Percentiles rank a stretch among this genome's conserved stretches.
These are phyloP conservation scores for Pasiphila rectangulata DNA, from an alignment of 2,888 invertebrate species.

Conservation along the genomic window DNA sequence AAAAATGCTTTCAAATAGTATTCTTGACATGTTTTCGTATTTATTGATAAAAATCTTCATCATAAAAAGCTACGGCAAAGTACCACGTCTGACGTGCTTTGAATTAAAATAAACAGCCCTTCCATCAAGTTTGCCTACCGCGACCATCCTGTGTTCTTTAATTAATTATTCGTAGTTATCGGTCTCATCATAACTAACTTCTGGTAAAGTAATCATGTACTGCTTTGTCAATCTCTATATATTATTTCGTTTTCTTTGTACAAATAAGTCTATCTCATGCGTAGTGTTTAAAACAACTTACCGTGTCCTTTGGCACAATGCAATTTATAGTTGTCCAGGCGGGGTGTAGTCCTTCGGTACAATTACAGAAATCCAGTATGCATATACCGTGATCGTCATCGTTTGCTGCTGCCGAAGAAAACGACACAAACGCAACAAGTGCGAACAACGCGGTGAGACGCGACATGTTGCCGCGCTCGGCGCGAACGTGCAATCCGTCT, in stretches of 20 bases:
- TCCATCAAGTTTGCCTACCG: conserved; percentile 26
- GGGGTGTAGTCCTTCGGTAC: conserved; percentile 78
- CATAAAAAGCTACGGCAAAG: conserved; percentile 26
- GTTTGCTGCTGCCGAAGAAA: conserved; percentile 37
- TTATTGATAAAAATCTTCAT: conserved; percentile 33
- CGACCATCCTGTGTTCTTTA: conserved; percentile 21
- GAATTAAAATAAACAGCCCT: conserved; percentile 42
- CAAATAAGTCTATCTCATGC: too few species aligned
- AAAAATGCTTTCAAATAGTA: conserved; percentile 34
- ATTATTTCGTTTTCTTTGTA: too few species aligned
- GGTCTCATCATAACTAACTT: background rate
- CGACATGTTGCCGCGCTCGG: conserved; percentile 69
- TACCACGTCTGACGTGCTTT: conserved; percentile 36
- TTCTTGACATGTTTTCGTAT: conserved; percentile 32
- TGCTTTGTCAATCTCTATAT: background rate
- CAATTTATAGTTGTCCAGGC: conserved; percentile 84
- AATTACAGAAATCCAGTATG: conserved; percentile 77
- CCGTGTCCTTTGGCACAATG: conserved; percentile 81
- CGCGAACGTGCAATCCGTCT: conserved; percentile 43
- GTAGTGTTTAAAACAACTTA: conserved; percentile 39
- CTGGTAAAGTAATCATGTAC: background rate
- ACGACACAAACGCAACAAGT: conserved; percentile 72
- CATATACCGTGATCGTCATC: conserved; percentile 65
- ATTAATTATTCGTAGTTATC: too few species aligned
- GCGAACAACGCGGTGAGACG: conserved; percentile 67